Evolutionary conservation across 2,888 invertebrate species (phyloP), one percentile per base, ranked within the genome.

Genomic region (Elegia similella): DNA sequence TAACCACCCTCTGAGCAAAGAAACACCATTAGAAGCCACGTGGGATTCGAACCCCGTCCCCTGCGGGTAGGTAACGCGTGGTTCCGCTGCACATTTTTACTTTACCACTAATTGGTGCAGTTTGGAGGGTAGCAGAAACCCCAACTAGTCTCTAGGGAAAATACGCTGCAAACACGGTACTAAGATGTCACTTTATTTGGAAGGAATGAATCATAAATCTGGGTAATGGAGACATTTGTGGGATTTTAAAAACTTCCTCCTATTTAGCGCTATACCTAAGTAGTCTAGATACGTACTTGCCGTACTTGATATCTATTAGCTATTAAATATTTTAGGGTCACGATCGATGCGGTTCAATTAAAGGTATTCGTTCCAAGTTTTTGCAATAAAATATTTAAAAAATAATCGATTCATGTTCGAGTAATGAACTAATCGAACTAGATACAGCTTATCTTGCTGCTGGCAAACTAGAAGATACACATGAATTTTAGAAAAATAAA

Each of bases 51-150:
- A 57, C 67, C 72, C 75, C 66, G 64, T 72, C 83, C 82, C 79
- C 67, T 65, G 75, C 78, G 82, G 81, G 71, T 66, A 72, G 77
- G 77, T 87, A 84, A 83, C 80, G 84, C 79, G 82, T 82, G 82
- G 88, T 90, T 88, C 88, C 86, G 84, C 82, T 85, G 87, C 87
- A 84, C 83, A 87, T 86, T 88, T 86, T 88, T 90, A 88, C 84
- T 88, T 88, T 80, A 78, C 90, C 88, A 84, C 89, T 90, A 91
- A 90, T 91, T 89, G 89, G 88, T 82, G 84, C 88, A 84, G 84
- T 50, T 86, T 82, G 64, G 83, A 80, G 84, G 82, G 80, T 75
- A 71, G 23, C 23, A 5, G 78, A 79, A 78, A 79, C 86, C 86
- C 84, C 77, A 74, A 67, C 56, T 55, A 48, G 69, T 80, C 88